A percentile compares a stretch with the other conserved stretches of the same genome.
These are phyloP conservation scores for Marronus borbonicus DNA, from an alignment of 2,888 invertebrate genomes.

Conservation along the genomic window DNA sequence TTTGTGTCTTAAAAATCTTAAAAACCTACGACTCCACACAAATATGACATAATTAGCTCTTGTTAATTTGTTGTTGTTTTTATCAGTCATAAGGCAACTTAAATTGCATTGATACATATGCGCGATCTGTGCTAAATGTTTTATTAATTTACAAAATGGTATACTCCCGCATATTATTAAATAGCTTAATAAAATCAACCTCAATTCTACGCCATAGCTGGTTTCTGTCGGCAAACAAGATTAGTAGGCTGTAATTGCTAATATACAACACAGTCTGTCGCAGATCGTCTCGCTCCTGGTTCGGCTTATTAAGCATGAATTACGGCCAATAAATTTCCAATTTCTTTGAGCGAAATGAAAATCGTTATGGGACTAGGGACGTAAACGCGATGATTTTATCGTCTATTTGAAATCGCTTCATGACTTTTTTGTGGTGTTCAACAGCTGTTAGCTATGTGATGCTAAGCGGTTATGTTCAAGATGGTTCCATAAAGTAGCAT, in stretches of 20 bases:
- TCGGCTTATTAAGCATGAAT: slow-evolving; percentile 15
- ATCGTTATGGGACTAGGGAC: background rate
- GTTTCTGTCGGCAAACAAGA: slow-evolving; percentile 16
- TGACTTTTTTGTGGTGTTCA: background rate
- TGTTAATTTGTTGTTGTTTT: no score
- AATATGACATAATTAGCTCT: no score
- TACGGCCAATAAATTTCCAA: slow-evolving; percentile 32
- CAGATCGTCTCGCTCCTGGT: background rate
- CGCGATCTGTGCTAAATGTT: no score
- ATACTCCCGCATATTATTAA: background rate
- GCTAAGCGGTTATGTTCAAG: no score
- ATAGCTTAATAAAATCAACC: slow-evolving; percentile 20
- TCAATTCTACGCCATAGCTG: background rate
- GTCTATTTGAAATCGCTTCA: background rate
- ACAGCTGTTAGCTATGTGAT: no score
- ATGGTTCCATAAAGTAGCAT: no score
- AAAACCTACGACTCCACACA: no score
- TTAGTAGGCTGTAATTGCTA: slow-evolving; percentile 7
- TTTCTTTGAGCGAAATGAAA: slow-evolving; percentile 17
- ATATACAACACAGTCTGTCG: background rate
- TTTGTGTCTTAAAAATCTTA: no score
- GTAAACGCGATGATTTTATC: slow-evolving; percentile 6
- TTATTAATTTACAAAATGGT: background rate
- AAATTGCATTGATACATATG: no score
- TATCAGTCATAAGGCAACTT: no score